Base-by-base conservation (phyloP, 2,888 invertebrate genomes). In the Eristalis pertinax region DNA sequence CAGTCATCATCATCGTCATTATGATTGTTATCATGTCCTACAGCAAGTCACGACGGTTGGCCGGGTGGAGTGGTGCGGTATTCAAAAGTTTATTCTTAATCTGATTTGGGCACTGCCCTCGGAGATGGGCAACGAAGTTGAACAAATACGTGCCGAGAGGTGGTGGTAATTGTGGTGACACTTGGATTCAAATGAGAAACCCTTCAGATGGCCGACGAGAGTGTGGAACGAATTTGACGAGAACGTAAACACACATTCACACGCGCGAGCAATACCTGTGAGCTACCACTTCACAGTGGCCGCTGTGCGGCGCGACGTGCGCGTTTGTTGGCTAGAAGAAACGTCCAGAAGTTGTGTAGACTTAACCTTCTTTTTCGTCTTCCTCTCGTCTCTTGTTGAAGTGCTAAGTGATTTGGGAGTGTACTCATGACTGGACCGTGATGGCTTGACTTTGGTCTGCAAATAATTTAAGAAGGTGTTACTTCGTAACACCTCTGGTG, bases 11-110 rank as follows among this genome's bases (percentile, higher is more conserved):
- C 77, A 72, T 67, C 68, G 50, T 38, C 41, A 41, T 79, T 73
- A 67, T 58, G 72, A 67, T 80, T 72, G 67, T 81, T 85, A 77
- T 85, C 75, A 67, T 75, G 50, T 50, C 19, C 50, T 50, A 50
- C 43, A 3, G 0, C 43, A 50, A 7, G 43, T 7, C n/a, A n/a
- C n/a, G n/a, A 4, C 15, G n/a, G 2, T 15, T n/a, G 7, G 43
- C 1, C 4, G 43, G 50, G 43, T n/a, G 13, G 43, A 43, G 38
- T 41, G 43, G 68, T 2, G 77, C n/a, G 64, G 69, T 73, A 77
- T 81, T 74, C 68, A 64, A 73, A 81, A 50, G 29, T 69, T 56
- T 73, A 73, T 77, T 77, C 41, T 77, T 35, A 50, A 73, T 77
- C 72, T 64, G 62, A 77, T 65, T 77, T 77, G 50, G 58, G 64